Evolutionary conservation across 2,113 vertebrate genomes (phyloP).

Genomic region (Cyprinus carpio): DNA sequence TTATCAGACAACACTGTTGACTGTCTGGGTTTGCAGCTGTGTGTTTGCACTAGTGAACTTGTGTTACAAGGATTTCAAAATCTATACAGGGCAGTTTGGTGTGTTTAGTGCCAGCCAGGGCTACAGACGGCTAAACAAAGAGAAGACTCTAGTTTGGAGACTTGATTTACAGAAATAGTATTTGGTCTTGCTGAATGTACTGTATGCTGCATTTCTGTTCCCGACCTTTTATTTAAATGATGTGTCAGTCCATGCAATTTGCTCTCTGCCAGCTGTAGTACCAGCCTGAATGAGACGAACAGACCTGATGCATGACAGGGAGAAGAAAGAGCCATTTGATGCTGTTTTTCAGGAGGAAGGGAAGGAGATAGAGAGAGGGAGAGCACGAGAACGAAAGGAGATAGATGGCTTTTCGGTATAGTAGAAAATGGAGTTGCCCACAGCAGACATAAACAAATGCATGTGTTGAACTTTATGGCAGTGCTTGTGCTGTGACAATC

Average conservation of each 20-base stretch:
- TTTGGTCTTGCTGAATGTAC: background rate
- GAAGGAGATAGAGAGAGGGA: conserved; percentile 38
- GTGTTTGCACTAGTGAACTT: conserved; percentile 28
- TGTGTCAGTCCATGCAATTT: background rate
- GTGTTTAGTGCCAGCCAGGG: background rate
- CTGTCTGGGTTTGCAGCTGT: conserved; percentile 5
- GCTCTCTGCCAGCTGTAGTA: background rate
- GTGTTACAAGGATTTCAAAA: conserved; percentile 16
- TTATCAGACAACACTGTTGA: background rate
- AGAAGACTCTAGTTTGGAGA: background rate
- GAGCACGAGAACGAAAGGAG: background rate
- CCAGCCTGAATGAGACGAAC: background rate
- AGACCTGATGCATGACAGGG: conserved; percentile 8
- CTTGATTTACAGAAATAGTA: background rate
- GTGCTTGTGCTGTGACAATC: conserved; percentile 29
- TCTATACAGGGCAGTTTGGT: conserved; percentile 34
- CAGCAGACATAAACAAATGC: conserved; percentile 38
- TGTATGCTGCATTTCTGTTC: background rate
- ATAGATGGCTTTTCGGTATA: conserved; percentile 41
- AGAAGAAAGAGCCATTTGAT: conserved; percentile 38
- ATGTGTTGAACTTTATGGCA: conserved; percentile 37
- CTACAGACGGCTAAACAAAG: conserved; percentile 8
- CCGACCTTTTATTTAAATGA: background rate
- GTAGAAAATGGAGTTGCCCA: conserved; percentile 48
- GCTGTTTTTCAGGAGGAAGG: background rate